These are phyloP conservation scores for Stenodema calcarata DNA, from an alignment of 2,888 invertebrate genomes.

Conservation along the genomic window DNA sequence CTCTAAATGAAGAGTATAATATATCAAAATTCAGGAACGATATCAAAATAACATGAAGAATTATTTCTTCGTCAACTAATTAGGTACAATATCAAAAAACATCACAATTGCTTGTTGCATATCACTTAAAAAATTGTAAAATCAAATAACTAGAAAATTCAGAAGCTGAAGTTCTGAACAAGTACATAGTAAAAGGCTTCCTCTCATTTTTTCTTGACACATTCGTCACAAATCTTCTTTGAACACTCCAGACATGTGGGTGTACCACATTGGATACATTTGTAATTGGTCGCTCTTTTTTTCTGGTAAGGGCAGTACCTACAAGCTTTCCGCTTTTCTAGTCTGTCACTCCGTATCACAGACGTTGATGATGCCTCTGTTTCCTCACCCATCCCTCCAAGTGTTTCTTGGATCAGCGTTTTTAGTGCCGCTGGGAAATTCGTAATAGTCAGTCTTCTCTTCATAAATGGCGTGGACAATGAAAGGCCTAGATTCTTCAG, in stretches of 20 bases:
- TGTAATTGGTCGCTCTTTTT: slow-evolving; percentile 18
- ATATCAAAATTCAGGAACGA: too few relatives aligned
- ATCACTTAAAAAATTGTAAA: too few relatives aligned
- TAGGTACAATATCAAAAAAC: too few relatives aligned
- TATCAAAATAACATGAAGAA: too few relatives aligned
- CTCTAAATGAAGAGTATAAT: too few relatives aligned
- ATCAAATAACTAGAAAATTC: too few relatives aligned
- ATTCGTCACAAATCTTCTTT: slow-evolving; percentile 9
- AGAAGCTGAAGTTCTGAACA: too few relatives aligned
- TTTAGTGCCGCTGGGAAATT: background rate
- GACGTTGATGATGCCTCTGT: background rate
- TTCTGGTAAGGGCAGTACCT: slow-evolving; percentile 1
- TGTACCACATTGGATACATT: background rate
- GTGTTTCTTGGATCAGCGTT: background rate
- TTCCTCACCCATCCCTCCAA: background rate
- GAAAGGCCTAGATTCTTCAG: background rate
- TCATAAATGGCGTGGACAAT: background rate
- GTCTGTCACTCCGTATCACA: background rate
- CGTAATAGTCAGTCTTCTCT: background rate
- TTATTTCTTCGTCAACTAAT: too few relatives aligned
- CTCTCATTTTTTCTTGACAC: background rate
- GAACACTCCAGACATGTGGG: slow-evolving; percentile 17
- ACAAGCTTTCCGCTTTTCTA: background rate
- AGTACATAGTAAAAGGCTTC: background rate
- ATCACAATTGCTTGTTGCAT: too few relatives aligned